Conservation (phyloP, 2,888 invertebrate genomes). For the Napeogenes inachia region DNA sequence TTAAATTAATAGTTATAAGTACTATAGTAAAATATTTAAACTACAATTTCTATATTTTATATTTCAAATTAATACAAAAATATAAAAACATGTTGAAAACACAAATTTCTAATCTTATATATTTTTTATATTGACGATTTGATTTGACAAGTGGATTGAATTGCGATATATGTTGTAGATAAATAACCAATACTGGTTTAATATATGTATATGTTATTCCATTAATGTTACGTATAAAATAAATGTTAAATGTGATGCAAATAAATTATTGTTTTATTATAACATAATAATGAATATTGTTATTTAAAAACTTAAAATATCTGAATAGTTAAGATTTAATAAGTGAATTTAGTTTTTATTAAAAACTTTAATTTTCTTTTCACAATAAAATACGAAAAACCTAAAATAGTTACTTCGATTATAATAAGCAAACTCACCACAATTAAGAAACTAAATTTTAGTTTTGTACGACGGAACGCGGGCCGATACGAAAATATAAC, state of each 20-base stretch:
- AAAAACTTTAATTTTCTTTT: too few species aligned
- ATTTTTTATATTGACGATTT: neutral
- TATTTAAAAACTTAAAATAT: too few species aligned
- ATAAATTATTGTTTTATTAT: conserved; percentile 21
- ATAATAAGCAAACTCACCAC: too few species aligned
- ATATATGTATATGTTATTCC: conserved; percentile 42
- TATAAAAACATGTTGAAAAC: neutral
- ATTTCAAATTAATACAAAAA: neutral
- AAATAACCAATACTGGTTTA: neutral
- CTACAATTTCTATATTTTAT: neutral
- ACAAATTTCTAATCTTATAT: neutral
- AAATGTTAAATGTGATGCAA: conserved; percentile 53
- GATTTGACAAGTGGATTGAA: neutral
- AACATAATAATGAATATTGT: conserved; percentile 10
- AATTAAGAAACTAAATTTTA: too few species aligned
- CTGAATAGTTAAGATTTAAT: too few species aligned
- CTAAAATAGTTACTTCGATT: too few species aligned
- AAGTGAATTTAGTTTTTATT: too few species aligned
- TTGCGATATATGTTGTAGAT: conserved; percentile 1
- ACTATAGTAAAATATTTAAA: too few species aligned
- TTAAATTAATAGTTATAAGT: neutral
- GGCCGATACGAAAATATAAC: conserved; percentile 20
- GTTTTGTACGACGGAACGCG: conserved; percentile 3
- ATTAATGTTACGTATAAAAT: conserved; percentile 53
- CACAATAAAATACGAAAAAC: too few species aligned